Conservation (phyloP, 1,140 invertebrate genomes). For the Formica exsecta region DNA sequence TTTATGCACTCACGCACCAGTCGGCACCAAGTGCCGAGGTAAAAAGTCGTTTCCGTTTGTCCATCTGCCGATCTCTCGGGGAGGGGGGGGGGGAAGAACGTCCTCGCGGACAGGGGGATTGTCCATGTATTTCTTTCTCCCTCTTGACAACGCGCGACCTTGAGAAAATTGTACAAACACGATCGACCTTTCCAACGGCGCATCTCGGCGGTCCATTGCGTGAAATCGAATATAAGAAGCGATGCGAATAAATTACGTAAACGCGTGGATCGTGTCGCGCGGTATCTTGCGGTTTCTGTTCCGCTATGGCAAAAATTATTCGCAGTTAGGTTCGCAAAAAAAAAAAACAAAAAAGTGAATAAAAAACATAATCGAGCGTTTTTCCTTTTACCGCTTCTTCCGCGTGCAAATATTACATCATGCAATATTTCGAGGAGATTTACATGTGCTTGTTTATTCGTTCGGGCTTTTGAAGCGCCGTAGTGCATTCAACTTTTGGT, state of each 20-base stretch:
- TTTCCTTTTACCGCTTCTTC: background rate
- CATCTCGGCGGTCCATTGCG: constrained; percentile 1
- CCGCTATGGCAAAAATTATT: background rate
- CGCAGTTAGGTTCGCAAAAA: background rate
- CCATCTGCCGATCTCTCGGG: constrained; percentile 75
- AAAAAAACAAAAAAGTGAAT: background rate
- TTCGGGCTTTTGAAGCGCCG: background rate
- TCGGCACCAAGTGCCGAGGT: constrained; percentile 75
- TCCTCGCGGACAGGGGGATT: constrained; percentile 9
- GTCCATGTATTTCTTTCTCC: constrained; percentile 17
- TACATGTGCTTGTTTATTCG: constrained; percentile 2
- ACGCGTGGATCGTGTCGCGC: constrained; percentile 3
- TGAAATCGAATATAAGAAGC: constrained; percentile 5
- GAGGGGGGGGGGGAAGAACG: constrained; percentile 19
- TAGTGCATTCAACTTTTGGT: background rate
- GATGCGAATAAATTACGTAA: constrained; percentile 34
- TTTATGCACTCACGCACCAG: constrained; percentile 71
- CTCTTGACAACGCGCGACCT: constrained; percentile 39
- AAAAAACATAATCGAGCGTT: background rate
- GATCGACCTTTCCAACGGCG: background rate
- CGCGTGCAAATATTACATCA: constrained; percentile 3
- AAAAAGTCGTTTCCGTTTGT: constrained; percentile 78
- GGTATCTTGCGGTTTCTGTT: constrained; percentile 21
- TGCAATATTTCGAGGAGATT: background rate
- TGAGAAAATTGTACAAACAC: constrained; percentile 30